Base-by-base conservation (phyloP, 2,113 vertebrate genomes). In the Orientallactaga bullata region DNA sequence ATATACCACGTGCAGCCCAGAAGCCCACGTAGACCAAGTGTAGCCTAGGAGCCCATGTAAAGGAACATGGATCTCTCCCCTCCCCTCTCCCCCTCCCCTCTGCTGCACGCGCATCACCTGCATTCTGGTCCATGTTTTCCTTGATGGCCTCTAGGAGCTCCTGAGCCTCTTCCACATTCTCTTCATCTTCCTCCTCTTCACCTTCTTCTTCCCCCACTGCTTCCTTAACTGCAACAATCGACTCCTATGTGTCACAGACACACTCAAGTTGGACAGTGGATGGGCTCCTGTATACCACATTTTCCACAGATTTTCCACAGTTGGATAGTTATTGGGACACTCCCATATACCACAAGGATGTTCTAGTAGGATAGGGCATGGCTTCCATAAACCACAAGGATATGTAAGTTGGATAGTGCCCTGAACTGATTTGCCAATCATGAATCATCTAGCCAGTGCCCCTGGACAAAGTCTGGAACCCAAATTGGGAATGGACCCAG, bases 101-200 rank as follows among this genome's bases (percentile, higher is more conserved):
- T 74, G 17, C 7, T 4, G 2, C 0, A 39, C 1, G 17, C 0
- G 3, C 0, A 0, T 28, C 73, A 98, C 99, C 99, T 98, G 85
- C 96, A 3, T 98, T 98, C 90, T 98, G 97, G 10, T 99, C 98
- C 98, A 99, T 98, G 92, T 90, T 98, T 30, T 99, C 98, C 96
- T 97, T 99, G 85, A 99, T 66, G 86, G 4, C 94, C 0, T 97
- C 98, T 42, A 99, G 91, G 66, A 99, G 97, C 21, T 98, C 98
- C 7, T 98, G 97, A 1, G 98, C 98, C 3, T 95, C 98, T 20
- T 97, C 97, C 71, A 94, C 0, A 0, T 96, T 95, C 76, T 96
- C 88, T 63, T 74, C 89, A 1, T 98, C 98, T 3, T 97, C 98
- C 3, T 95, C 95, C 0, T 98, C 97, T 1, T 93, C 91, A 1